Evolutionary conservation across 2,888 invertebrate genomes (phyloP).

Genomic region (Meliscaeva auricollis): DNA sequence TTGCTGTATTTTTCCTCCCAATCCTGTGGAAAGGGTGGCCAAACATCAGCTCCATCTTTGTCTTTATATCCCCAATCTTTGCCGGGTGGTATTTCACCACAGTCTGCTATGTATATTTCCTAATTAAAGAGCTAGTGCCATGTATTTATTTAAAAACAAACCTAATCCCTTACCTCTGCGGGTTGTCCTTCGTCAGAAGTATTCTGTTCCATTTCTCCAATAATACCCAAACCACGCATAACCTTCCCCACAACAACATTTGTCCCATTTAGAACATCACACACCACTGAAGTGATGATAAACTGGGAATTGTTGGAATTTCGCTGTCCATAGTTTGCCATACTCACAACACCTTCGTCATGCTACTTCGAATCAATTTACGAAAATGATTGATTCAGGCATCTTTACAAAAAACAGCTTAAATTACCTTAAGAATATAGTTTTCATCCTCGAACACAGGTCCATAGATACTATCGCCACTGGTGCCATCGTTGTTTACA

Average conservation of each 20-base stretch:
- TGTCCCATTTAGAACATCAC: slow-evolving; percentile 90
- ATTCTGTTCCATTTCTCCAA: slow-evolving; percentile 89
- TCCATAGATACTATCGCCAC: slow-evolving; percentile 98
- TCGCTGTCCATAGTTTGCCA: slow-evolving; percentile 91
- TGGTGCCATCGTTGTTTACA: slow-evolving; percentile 91
- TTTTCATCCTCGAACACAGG: slow-evolving; percentile 95
- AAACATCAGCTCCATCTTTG: slow-evolving; percentile 88
- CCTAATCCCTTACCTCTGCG: slow-evolving; percentile 83
- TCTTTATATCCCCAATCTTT: slow-evolving; percentile 88
- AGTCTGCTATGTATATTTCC: slow-evolving; percentile 89
- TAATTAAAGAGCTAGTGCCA: slow-evolving; percentile 79
- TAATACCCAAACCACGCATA: slow-evolving; percentile 89
- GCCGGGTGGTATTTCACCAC: slow-evolving; percentile 88
- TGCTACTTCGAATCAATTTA: slow-evolving; percentile 83
- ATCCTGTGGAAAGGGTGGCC: slow-evolving; percentile 92
- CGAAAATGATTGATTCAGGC: no score
- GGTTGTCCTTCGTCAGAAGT: slow-evolving; percentile 87
- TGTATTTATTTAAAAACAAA: neutral
- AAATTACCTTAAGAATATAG: slow-evolving; percentile 87
- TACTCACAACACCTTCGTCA: slow-evolving; percentile 88
- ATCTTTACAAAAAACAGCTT: neutral
- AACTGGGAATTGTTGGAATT: slow-evolving; percentile 98
- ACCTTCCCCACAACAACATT: slow-evolving; percentile 94
- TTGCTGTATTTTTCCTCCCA: slow-evolving; percentile 84
- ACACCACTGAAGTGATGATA: slow-evolving; percentile 92